phyloP scores from a whole-genome alignment of 2,888 invertebrate genomes.

The Sesia bembeciformis region DNA sequence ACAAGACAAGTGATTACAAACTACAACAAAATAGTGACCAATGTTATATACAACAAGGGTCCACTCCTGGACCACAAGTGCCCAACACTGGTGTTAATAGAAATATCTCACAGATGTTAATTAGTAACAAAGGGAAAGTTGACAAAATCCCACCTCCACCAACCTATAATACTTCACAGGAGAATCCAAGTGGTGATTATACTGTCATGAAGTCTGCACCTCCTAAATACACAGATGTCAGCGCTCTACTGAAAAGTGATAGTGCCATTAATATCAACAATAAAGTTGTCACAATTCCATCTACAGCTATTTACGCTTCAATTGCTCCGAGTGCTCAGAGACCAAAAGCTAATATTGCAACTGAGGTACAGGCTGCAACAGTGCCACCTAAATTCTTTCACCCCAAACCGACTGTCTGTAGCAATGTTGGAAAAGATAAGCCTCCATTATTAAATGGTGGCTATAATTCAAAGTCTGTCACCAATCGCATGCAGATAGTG shows the following conservation, averaged over 20 bases:
- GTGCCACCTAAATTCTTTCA: constrained; percentile 73
- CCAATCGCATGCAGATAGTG: constrained; percentile 65
- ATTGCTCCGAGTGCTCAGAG: constrained; percentile 71
- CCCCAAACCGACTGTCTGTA: constrained; percentile 71
- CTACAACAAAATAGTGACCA: constrained; percentile 44
- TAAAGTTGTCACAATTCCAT: constrained; percentile 60
- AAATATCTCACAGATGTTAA: constrained; percentile 33
- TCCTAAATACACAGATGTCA: constrained; percentile 64
- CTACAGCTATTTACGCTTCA: constrained; percentile 69
- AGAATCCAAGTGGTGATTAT: constrained; percentile 55
- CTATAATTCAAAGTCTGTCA: constrained; percentile 36
- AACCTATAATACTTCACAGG: constrained; percentile 41
- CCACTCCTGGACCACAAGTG: constrained; percentile 59
- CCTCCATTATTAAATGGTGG: constrained; percentile 43
- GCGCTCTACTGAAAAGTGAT: constrained; percentile 51
- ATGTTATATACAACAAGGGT: constrained; percentile 55
- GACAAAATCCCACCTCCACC: constrained; percentile 73
- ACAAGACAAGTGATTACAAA: constrained; percentile 55
- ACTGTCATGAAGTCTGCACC: constrained; percentile 68
- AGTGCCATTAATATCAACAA: constrained; percentile 52
- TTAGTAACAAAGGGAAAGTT: constrained; percentile 62
- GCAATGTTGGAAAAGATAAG: constrained; percentile 64
- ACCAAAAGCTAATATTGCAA: constrained; percentile 68
- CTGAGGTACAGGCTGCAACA: constrained; percentile 68
- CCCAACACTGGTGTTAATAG: constrained; percentile 46